Evolutionary conservation across 2,888 invertebrate genomes (phyloP).

Genomic region (Dynastes tityus): DNA sequence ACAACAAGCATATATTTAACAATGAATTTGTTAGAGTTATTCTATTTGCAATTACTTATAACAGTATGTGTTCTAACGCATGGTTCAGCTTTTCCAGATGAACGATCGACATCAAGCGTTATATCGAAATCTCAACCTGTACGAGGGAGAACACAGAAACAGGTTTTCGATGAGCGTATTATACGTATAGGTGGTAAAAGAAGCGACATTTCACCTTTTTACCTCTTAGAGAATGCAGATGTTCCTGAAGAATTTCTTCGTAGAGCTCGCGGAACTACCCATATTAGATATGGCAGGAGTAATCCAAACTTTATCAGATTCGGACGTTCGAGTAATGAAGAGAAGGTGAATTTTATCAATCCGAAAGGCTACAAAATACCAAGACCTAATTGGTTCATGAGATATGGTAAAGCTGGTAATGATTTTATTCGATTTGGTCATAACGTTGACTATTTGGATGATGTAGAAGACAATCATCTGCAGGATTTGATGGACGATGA

Average conservation of each 20-base stretch:
- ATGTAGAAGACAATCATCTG: too few relatives aligned
- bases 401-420: neutral
- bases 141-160: neutral
- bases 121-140: too few relatives aligned
- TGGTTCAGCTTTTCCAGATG: too few relatives aligned
- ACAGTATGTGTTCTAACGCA: too few relatives aligned
- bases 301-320: conserved; percentile 14
- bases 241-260: too few relatives aligned
- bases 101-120: too few relatives aligned
- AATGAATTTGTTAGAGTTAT: too few relatives aligned
- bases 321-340: neutral
- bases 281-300: conserved; percentile 19
- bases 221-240: too few relatives aligned
- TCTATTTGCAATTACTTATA: too few relatives aligned
- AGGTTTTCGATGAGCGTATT: neutral
- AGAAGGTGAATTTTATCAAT: neutral
- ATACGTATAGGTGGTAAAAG: neutral
- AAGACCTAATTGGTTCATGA: neutral
- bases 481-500: too few relatives aligned
- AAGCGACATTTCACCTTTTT: neutral
- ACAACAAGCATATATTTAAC: too few relatives aligned
- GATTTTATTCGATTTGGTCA: conserved; percentile 26
- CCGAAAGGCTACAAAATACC: neutral
- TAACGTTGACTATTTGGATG: too few relatives aligned
- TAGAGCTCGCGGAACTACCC: neutral